Evolutionary conservation across 2,888 invertebrate species (phyloP).

Genomic region (Drosophila mettleri): DNA sequence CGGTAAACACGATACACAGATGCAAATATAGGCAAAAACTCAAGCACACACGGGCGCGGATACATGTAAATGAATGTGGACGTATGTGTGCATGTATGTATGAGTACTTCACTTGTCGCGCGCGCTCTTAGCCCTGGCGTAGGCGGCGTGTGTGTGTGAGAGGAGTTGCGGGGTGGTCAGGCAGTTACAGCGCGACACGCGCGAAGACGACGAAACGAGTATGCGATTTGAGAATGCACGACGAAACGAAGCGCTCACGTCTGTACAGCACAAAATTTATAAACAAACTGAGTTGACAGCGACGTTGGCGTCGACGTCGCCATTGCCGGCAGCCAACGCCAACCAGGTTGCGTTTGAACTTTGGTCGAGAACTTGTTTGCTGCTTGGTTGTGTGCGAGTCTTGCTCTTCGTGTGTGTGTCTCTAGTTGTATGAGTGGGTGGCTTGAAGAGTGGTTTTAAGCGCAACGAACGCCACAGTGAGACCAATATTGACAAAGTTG

Average conservation of each 20-base stretch:
- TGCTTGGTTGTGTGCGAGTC: conserved; percentile 11
- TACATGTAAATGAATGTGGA: neutral
- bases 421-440: conserved; percentile 54
- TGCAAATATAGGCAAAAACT: conserved; percentile 50
- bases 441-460: conserved; percentile 20
- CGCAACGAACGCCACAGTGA: conserved; percentile 37
- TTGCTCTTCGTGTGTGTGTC: conserved; percentile 2
- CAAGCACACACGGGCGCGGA: conserved; percentile 29
- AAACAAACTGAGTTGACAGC: conserved; percentile 64
- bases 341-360: conserved; percentile 62
- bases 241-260: conserved; percentile 49
- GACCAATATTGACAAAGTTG: neutral
- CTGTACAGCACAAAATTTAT: conserved; percentile 66
- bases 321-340: conserved; percentile 55
- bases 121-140: conserved; percentile 39
- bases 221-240: conserved; percentile 14
- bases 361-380: conserved; percentile 60
- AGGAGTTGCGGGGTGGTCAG: conserved; percentile 19
- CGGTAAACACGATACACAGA: conserved; percentile 52
- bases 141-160: conserved; percentile 40
- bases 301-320: conserved; percentile 33
- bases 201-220: conserved; percentile 37
- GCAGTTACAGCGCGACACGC: conserved; percentile 46
- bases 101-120: conserved; percentile 73
- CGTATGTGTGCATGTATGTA: conserved; percentile 15